Evolutionary conservation across 2,113 vertebrate species (phyloP).

Genomic region (Thunnus maccoyii): DNA sequence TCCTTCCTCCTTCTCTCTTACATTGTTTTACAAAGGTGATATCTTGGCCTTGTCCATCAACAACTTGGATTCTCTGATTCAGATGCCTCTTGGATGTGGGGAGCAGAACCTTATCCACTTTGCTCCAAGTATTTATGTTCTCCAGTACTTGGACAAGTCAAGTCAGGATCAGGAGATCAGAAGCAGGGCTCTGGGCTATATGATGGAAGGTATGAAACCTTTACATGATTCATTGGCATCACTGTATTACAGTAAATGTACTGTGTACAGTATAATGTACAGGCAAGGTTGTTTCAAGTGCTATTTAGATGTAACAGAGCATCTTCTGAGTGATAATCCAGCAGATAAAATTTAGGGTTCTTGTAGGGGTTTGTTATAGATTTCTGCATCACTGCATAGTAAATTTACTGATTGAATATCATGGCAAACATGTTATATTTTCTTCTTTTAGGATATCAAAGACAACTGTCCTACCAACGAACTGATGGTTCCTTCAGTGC

Average conservation of each 20-base stretch:
- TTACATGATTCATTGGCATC: background rate
- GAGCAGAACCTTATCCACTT: conserved; percentile 95
- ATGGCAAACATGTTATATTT: conserved; percentile 12
- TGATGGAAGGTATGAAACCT: conserved; percentile 87
- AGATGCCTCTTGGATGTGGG: conserved; percentile 90
- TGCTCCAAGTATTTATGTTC: conserved; percentile 90
- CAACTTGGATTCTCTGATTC: conserved; percentile 86
- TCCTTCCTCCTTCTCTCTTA: background rate
- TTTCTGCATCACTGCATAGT: background rate
- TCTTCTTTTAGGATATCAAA: conserved; percentile 87
- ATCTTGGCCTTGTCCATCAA: conserved; percentile 88
- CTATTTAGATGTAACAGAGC: background rate
- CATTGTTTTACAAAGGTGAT: conserved; percentile 84
- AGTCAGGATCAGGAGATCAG: conserved; percentile 81
- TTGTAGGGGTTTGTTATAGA: background rate
- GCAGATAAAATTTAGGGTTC: background rate
- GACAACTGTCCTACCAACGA: conserved; percentile 89
- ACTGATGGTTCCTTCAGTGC: conserved; percentile 93
- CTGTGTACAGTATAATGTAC: background rate
- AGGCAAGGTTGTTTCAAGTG: background rate
- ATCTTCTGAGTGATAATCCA: background rate
- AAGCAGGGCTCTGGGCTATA: conserved; percentile 82
- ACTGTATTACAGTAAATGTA: background rate
- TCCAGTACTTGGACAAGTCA: conserved; percentile 88
- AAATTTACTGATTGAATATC: background rate